Base-by-base conservation (phyloP, 2,797 vertebrate species). In the Heterohyrax brucei region DNA sequence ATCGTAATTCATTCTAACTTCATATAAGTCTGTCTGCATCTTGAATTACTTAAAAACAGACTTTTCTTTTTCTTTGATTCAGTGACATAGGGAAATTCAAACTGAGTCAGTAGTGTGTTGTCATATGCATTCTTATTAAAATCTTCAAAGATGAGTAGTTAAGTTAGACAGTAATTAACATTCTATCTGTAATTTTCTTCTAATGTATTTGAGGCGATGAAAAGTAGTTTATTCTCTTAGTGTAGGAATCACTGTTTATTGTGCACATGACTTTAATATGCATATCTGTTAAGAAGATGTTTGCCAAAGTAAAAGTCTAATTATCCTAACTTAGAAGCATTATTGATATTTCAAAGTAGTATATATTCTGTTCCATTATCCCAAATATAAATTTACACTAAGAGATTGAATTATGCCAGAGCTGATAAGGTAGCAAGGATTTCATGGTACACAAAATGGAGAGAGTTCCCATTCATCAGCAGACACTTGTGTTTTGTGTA, bases 21-120 rank as follows among this genome's bases (percentile, higher is more conserved):
- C 22, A 10, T n/a, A 44, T 30, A 12, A 19, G 61, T 61, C 62
- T 93, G 75, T 64, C 56, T 93, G 24, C 21, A 61, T 92, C 33
- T 82, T 83, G 22, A 96, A 85, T 95, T 87, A 73, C 91, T 93
- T 96, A 94, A 79, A 85, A 88, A 95, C 46, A 93, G 28, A 96
- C 90, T 94, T 92, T 64, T 75, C 77, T 86, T 85, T 95, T 89
- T 44, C 72, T 95, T 96, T 95, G 82, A 88, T 95, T 94, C 84
- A 93, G 68, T 72, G 50, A 94, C 70, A 13, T 73, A 94, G 21
- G 66, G 79, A 95, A 97, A 96, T 94, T 94, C 33, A 87, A 89
- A 46, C 46, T 91, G 50, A 88, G 24, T 95, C 94, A 96, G 61
- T 85, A 90, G 2, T 89, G 24, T 91, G 21, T 94, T 84, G 18